Base-by-base conservation (phyloP, 2,113 vertebrate genomes). In the Xenopus borealis region DNA sequence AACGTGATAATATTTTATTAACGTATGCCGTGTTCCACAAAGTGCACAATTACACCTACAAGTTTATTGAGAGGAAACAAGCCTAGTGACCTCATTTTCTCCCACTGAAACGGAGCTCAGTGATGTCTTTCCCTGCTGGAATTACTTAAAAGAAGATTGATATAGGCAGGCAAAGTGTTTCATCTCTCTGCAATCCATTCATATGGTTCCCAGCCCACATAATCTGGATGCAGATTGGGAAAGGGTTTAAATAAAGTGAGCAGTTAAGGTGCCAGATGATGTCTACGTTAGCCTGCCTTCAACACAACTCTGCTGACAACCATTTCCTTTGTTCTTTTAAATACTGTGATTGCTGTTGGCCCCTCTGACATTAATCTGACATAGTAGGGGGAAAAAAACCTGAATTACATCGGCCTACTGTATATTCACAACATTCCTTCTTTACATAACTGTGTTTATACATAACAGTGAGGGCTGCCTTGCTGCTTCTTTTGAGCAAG, bases 101-200 rank as follows among this genome's bases (percentile, higher is more conserved):
- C 58, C 58, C 14, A 19, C 9, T 61, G 58, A 23, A 20, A 61
- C 27, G 9, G 11, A 61, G 13, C 58, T 61, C 58, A 3, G 58
- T 61, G 27, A 61, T 61, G 58, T 14, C 14, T 55, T 61, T 20
- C 20, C 10, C 58, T 61, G 58, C 58, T 61, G 58, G 58, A 27
- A 61, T 61, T 61, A 27, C 20, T 61, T 61, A 23, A 61, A 61
- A 61, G 58, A 2, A 19, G 58, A 61, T 61, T 23, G 58, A 61
- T 27, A 14, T 61, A 7, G 58, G 58, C 58, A 61, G 18, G 20
- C 18, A 16, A 27, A 23, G 18, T 13, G 18, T 23, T 61, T 61
- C 58, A 61, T 61, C 58, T 61, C 58, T 6, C 58, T 61, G 58
- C 18, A 23, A 27, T 27, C 58, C 18, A 61, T 61, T 61, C 58